phyloP scores from a whole-genome alignment of 2,888 invertebrate species.

The Hetaerina titia region DNA sequence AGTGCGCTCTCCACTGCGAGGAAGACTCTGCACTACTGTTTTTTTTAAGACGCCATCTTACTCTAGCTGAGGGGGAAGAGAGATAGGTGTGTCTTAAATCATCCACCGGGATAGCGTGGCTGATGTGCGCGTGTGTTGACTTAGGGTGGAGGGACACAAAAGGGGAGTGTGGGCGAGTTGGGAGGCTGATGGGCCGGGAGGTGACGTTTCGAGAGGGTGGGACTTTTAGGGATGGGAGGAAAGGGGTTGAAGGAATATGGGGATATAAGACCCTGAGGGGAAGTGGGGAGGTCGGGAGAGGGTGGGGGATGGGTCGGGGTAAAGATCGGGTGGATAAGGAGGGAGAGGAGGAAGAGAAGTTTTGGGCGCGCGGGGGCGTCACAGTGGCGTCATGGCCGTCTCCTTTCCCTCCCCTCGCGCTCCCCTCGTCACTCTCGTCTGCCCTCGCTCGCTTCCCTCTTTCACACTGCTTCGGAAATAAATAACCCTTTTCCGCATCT shows the following conservation, averaged over 20 bases:
- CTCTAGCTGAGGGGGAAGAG: neutral
- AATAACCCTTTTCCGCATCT: conserved; percentile 38
- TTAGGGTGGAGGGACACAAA: neutral
- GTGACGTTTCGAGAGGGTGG: neutral
- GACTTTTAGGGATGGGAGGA: neutral
- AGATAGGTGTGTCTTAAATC: neutral
- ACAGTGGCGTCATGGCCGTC: neutral
- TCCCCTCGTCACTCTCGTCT: too few relatives aligned
- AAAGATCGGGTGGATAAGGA: neutral
- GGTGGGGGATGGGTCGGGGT: neutral
- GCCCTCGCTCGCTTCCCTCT: neutral
- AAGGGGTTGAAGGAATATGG: neutral
- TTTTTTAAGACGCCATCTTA: neutral
- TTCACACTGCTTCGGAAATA: conserved; percentile 25
- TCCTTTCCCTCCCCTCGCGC: too few relatives aligned
- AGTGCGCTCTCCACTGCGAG: neutral
- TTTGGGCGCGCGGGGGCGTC: neutral
- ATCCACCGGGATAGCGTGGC: neutral
- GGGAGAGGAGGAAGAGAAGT: neutral
- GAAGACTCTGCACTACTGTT: neutral
- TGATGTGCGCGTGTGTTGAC: neutral
- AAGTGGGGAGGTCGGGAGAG: neutral
- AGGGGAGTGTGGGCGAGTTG: too few relatives aligned
- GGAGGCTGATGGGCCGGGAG: neutral
- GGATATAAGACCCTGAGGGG: neutral